Percentiles rank a stretch among this genome's conserved stretches.
Evolutionary conservation across 2,113 vertebrate genomes (phyloP).

Genomic region (Isurus oxyrinchus): DNA sequence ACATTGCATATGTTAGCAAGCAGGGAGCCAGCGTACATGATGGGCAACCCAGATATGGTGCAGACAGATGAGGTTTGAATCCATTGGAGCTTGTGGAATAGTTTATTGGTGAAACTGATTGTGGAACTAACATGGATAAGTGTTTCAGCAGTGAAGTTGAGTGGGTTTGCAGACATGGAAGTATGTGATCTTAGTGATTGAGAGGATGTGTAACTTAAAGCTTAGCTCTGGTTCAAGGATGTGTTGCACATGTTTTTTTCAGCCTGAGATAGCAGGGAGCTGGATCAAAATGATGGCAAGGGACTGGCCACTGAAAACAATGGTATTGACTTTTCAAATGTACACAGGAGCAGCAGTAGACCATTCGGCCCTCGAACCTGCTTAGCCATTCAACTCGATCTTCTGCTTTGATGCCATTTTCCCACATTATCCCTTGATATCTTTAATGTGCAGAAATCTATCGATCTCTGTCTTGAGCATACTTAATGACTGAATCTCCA

Average conservation of each 20-base stretch:
- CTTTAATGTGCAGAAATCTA: no score
- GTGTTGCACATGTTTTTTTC: neutral
- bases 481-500: no score
- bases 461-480: no score
- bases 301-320: neutral
- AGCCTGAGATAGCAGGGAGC: neutral
- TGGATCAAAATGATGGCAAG: neutral
- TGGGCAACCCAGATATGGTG: neutral
- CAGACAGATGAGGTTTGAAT: neutral
- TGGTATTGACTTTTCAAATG: neutral
- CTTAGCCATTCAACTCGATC: no score
- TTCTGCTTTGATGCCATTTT: no score
- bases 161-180: neutral
- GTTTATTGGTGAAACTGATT: neutral
- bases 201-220: neutral
- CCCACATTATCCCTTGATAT: no score
- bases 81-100: neutral
- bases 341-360: no score
- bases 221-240: neutral
- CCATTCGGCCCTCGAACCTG: no score
- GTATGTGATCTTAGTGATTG: neutral
- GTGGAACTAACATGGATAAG: neutral
- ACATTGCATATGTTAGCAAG: neutral
- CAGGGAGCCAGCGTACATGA: neutral
- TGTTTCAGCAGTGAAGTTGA: neutral